Base-by-base conservation (phyloP, 2,797 vertebrate genomes). In the Syngnathus acus region DNA sequence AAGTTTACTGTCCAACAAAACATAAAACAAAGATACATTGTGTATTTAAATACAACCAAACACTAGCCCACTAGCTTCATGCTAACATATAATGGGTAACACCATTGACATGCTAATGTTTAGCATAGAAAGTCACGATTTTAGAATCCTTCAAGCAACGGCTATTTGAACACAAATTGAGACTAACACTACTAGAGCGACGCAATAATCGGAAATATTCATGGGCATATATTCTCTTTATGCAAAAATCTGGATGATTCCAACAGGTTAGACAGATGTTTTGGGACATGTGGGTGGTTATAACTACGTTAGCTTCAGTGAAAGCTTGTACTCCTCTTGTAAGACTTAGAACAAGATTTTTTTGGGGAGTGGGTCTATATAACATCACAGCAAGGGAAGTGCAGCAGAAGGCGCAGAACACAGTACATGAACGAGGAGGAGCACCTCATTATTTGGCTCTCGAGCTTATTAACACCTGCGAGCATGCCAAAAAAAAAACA, bases 381-480 rank as follows among this genome's bases (percentile, higher is more conserved):
- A 58, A 16, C 32, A 74, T 64, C 70, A 76, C 62, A 68, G 43
- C 37, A 65, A 72, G 71, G 73, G 71, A 81, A 55, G 38, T 72
- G 73, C 65, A 72, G 75, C 75, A 76, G 69, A 81, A 73, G 76
- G 76, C 75, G 51, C 55, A 54, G 38, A 58, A 58, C 38, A 16
- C 17, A 17, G 9, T 42, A 9, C 21, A 65, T 86, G 76, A 80
- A 78, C 71, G 74, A 58, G 65, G 65, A 66, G 71, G 69, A 65
- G 55, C 71, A 65, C 55, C 68, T 73, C 72, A 81, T 78, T 78
- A 63, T 65, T 65, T 53, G 64, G 47, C 37, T 65, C 64, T 65
- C n/a, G 50, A 38, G 21, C 64, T 65, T 51, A 65, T 65, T 55
- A 40, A 65, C 51, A 73, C 81, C 73, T 72, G 66, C 53, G 11